These are phyloP conservation scores for Drosophila repleta DNA, from an alignment of 1,140 invertebrate species.

Conservation along the genomic window DNA sequence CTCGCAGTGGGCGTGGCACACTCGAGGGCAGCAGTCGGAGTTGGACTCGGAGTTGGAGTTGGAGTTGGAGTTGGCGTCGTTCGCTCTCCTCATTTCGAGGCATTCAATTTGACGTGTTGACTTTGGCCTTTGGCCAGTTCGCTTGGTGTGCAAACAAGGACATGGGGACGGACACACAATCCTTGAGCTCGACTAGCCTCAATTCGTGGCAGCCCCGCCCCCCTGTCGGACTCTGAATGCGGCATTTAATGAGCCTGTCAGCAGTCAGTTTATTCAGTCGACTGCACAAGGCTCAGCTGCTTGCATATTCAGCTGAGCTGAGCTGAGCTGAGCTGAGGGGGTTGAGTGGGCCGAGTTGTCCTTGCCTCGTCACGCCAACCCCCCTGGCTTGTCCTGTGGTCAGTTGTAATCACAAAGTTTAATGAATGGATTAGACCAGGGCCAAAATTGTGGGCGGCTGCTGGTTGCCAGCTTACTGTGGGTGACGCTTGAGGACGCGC, in stretches of 20 bases:
- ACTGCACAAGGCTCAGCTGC: conserved; percentile 27
- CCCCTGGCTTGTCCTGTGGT: conserved; percentile 48
- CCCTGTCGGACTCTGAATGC: conserved; percentile 52
- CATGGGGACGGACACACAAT: conserved; percentile 3
- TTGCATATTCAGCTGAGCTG: not conserved
- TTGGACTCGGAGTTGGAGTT: not conserved
- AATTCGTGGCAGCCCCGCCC: not conserved
- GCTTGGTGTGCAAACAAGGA: conserved; percentile 27
- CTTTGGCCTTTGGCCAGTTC: conserved; percentile 63
- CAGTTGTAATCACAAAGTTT: conserved; percentile 77
- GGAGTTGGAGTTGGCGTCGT: not conserved
- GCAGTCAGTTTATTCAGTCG: conserved; percentile 58
- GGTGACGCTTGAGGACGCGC: not conserved
- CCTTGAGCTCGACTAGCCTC: not conserved
- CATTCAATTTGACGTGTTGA: conserved; percentile 60
- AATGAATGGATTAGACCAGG: conserved; percentile 71
- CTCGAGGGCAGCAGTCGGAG: not conserved
- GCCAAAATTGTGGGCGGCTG: not conserved
- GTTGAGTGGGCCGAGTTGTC: not conserved
- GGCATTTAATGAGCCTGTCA: conserved; percentile 76
- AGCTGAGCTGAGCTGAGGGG: too few species aligned
- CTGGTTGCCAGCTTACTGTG: not conserved
- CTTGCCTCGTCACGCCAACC: conserved; percentile 4
- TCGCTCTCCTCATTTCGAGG: conserved; percentile 15
- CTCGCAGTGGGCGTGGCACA: conserved; percentile 33